A percentile compares a stretch with the other conserved stretches of the same genome.
Conservation (phyloP, 1,140 invertebrate genomes). For the Drosophila mojavensis region DNA sequence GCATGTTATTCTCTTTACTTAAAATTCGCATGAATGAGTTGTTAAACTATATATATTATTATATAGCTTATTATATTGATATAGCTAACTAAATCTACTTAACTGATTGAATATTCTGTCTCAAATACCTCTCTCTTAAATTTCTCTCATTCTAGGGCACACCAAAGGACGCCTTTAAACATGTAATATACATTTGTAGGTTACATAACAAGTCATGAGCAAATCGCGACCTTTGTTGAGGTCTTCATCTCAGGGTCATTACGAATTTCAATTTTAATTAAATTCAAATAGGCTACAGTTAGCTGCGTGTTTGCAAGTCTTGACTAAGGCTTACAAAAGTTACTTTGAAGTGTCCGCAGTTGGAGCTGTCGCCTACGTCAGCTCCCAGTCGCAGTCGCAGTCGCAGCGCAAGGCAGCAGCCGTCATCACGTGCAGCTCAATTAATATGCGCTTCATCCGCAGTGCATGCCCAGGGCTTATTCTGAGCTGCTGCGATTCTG, state of each 20-base stretch:
- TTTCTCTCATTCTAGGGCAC: not conserved
- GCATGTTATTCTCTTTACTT: no score
- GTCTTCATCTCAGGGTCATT: slow-evolving; percentile 4
- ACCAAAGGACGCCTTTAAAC: not conserved
- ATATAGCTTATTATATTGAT: no score
- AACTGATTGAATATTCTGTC: no score
- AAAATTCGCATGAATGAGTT: no score
- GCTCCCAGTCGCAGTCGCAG: not conserved
- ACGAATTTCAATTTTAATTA: slow-evolving; percentile 38
- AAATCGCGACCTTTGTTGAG: slow-evolving; percentile 16
- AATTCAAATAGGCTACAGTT: slow-evolving; percentile 40
- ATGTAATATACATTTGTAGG: not conserved
- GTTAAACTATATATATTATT: no score
- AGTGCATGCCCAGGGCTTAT: not conserved
- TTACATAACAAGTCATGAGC: not conserved
- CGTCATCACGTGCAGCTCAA: slow-evolving; percentile 30
- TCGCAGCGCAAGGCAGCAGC: not conserved
- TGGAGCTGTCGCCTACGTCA: not conserved
- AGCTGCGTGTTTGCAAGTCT: slow-evolving; percentile 25
- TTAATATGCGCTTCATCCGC: slow-evolving; percentile 35
- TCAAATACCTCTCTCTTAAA: not conserved
- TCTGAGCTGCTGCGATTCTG: slow-evolving; percentile 23
- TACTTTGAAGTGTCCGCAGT: slow-evolving; percentile 9
- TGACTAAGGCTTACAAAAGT: slow-evolving; percentile 13
- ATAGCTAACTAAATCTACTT: no score